Base-by-base conservation (phyloP, 2,113 vertebrate genomes). In the Aldabrachelys gigantea region DNA sequence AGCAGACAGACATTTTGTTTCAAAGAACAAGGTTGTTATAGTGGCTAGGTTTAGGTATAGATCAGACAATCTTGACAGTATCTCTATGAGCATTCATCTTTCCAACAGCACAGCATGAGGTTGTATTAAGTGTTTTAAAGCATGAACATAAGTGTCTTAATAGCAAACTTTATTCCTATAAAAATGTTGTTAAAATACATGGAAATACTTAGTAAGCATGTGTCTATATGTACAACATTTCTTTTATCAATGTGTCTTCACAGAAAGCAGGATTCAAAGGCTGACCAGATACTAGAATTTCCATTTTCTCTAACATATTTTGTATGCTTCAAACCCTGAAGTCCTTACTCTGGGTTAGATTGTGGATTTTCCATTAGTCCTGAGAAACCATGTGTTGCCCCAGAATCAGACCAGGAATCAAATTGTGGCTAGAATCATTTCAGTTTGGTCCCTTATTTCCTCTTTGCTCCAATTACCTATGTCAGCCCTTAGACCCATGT, bases 131-230 rank as follows among this genome's bases (percentile, higher is more conserved):
- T 38, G 19, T 72, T 38, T 72, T 38, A 72, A 72, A 38, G 65
- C 35, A 72, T 72, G 65, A 72, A 78, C 13, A 11, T 78, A 47
- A 80, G 86, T 94, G 79, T 94, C 85, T 93, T 90, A 82, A 96
- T 47, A 95, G 53, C 29, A 94, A 95, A 92, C 35, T 52, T 38
- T 94, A 82, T 93, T 89, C 81, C 91, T 81, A 44, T 65, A 49
- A 41, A 93, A 84, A 53, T 82, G 31, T 82, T 38, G 41, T 83
- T 95, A 83, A 87, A 91, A 90, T 53, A 85, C 29, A 76, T 29
- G 52, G 65, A 59, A 87, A 93, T 31, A 89, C 35, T 89, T 6
- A 7, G 52, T 76, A 87, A 90, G 47, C 22, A 87, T 76, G 5
- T 16, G 31, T 16, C 8, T 53, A 35, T 91, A 53, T 76, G 82